phyloP scores from a whole-genome alignment of 2,113 vertebrate genomes.

The Speoplatyrhinus poulsoni region DNA sequence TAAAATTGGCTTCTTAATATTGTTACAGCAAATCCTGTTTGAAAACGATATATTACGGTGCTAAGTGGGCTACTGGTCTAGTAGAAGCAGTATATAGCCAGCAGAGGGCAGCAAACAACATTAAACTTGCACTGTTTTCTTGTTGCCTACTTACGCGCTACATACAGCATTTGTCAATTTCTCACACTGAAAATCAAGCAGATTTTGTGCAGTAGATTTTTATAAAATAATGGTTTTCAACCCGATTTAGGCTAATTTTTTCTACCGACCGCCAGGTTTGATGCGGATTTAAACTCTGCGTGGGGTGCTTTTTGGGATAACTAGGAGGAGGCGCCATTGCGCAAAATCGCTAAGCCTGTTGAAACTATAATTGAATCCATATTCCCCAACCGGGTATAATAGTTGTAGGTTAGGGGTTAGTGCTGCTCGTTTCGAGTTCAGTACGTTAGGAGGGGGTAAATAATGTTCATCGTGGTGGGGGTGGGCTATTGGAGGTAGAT shows the following conservation, averaged over 20 bases:
- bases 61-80: too few relatives aligned
- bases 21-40: too few relatives aligned
- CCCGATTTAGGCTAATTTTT: neutral
- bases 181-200: too few relatives aligned
- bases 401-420: constrained; percentile 39
- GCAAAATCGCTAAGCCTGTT: constrained; percentile 27
- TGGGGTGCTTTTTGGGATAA: too few relatives aligned
- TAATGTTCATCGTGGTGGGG: neutral
- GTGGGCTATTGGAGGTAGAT: constrained; percentile 22
- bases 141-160: too few relatives aligned
- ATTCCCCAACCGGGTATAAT: constrained; percentile 29
- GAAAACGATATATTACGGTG: too few relatives aligned
- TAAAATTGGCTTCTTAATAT: too few relatives aligned
- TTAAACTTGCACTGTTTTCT: neutral
- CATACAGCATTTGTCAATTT: too few relatives aligned
- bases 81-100: neutral
- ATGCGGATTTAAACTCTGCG: neutral
- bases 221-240: neutral
- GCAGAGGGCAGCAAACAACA: neutral
- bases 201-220: too few relatives aligned
- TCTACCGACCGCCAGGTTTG: constrained; percentile 30
- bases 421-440: constrained; percentile 8
- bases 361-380: constrained; percentile 21
- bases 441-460: constrained; percentile 9
- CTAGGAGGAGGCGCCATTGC: constrained; percentile 57